Evolutionary conservation across 2,113 vertebrate genomes (phyloP).

Genomic region (Odontophorus gujanensis): DNA sequence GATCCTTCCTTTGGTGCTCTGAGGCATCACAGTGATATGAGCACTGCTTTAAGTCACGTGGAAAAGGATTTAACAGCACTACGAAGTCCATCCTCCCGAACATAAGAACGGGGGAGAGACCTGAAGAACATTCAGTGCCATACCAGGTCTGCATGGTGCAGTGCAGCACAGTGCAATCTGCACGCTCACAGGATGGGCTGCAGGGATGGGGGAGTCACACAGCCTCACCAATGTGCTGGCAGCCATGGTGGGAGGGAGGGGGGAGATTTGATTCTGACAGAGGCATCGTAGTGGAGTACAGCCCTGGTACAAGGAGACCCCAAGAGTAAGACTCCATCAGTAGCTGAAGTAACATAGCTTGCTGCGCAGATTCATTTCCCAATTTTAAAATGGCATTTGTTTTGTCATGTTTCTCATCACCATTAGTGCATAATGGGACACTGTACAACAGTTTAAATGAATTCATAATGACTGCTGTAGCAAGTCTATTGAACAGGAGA

Average conservation of each 20-base stretch:
- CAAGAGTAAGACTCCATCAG: not conserved
- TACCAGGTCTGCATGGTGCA: too few species aligned
- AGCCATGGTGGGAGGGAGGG: rapidly evolving
- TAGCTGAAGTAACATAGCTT: not conserved
- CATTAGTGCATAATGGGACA: not conserved
- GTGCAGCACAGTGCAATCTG: not conserved
- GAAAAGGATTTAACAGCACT: not conserved
- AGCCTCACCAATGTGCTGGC: too few species aligned
- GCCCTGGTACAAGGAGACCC: not conserved
- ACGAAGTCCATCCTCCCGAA: not conserved
- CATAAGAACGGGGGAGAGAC: not conserved
- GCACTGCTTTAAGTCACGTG: rapidly evolving
- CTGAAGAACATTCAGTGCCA: rapidly evolving
- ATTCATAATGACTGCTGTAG: not conserved
- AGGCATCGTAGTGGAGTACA: not conserved
- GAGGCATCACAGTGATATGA: not conserved
- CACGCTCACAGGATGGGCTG: too few species aligned
- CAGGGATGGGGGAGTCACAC: too few species aligned
- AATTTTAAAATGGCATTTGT: not conserved
- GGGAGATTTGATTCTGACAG: too few species aligned
- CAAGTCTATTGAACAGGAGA: not conserved
- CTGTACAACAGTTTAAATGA: not conserved
- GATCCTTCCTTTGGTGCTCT: rapidly evolving
- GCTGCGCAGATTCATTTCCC: not conserved
- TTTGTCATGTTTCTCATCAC: not conserved